These are phyloP conservation scores for Hyperoodon ampullatus DNA, from an alignment of 2,113 vertebrate genomes.

Conservation along the genomic window DNA sequence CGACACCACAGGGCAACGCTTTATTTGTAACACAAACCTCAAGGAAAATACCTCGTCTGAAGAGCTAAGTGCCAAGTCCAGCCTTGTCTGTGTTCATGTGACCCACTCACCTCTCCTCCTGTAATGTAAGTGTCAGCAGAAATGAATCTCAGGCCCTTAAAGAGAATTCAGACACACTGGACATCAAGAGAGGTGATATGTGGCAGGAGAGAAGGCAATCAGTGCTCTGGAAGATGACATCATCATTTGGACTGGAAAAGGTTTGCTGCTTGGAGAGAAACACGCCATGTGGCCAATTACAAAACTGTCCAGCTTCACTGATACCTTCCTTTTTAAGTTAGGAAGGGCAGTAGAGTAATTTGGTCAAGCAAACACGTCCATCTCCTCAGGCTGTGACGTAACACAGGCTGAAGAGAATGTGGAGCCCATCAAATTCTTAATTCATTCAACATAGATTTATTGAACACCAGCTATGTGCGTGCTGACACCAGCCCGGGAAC, in stretches of 20 bases:
- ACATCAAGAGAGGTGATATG: background rate
- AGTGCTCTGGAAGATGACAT: background rate
- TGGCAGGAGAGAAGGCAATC: background rate
- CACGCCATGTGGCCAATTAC: background rate
- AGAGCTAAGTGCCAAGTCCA: background rate
- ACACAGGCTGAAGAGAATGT: background rate
- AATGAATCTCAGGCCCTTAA: background rate
- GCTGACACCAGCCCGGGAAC: background rate
- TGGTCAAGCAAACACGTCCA: background rate
- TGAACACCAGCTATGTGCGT: background rate
- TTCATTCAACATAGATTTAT: background rate
- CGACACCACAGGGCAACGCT: slow-evolving; percentile 6
- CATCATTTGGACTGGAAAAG: slow-evolving; percentile 31
- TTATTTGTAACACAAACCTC: slow-evolving; percentile 3
- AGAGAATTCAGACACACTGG: background rate
- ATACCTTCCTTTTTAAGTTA: background rate
- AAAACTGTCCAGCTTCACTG: background rate
- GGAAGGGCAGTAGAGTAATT: background rate
- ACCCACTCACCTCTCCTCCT: background rate
- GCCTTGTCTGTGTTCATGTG: background rate
- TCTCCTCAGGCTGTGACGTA: background rate
- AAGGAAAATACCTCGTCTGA: background rate
- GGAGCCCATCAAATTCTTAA: background rate
- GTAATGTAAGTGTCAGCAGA: background rate
- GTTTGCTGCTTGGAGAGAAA: background rate